A percentile compares a stretch with the other conserved stretches of the same genome.
Conservation (phyloP, 2,113 vertebrate genomes). For the Cranoglanis bouderius region DNA sequence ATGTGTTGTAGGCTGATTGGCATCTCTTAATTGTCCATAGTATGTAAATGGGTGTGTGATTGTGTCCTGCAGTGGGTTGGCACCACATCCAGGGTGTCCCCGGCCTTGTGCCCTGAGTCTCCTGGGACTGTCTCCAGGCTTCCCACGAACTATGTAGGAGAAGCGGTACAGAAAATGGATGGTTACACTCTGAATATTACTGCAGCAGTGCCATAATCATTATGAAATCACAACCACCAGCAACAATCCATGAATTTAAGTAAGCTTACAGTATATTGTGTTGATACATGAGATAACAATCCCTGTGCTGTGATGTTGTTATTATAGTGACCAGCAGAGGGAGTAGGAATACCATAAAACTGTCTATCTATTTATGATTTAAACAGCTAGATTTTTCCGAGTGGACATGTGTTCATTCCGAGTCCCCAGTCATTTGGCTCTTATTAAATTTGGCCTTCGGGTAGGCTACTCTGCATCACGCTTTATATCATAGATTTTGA, state of each 20-base stretch:
- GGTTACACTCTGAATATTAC: neutral
- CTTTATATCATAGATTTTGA: neutral
- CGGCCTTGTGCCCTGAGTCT: too few species aligned
- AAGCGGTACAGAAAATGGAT: too few species aligned
- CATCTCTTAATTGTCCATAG: too few species aligned
- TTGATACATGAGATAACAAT: neutral
- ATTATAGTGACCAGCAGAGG: slow-evolving; percentile 56
- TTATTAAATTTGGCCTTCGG: slow-evolving; percentile 1
- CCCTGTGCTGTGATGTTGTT: neutral
- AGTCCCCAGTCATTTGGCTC: neutral
- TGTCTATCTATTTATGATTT: slow-evolving; percentile 1
- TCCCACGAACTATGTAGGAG: too few species aligned
- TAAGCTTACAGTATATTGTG: neutral
- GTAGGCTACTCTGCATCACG: neutral
- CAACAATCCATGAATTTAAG: neutral
- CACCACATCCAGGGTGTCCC: too few species aligned
- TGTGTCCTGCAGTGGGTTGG: too few species aligned
- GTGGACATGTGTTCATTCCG: slow-evolving; percentile 1
- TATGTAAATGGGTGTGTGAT: too few species aligned
- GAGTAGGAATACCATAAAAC: slow-evolving; percentile 38
- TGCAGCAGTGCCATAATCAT: neutral
- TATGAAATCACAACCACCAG: neutral
- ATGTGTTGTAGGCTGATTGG: too few species aligned
- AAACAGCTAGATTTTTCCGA: slow-evolving; percentile 4
- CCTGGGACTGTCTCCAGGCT: too few species aligned